Percentiles rank a stretch among this genome's conserved stretches.
Conservation (phyloP, 2,888 invertebrate species). For the Netelia fuscicornis region DNA sequence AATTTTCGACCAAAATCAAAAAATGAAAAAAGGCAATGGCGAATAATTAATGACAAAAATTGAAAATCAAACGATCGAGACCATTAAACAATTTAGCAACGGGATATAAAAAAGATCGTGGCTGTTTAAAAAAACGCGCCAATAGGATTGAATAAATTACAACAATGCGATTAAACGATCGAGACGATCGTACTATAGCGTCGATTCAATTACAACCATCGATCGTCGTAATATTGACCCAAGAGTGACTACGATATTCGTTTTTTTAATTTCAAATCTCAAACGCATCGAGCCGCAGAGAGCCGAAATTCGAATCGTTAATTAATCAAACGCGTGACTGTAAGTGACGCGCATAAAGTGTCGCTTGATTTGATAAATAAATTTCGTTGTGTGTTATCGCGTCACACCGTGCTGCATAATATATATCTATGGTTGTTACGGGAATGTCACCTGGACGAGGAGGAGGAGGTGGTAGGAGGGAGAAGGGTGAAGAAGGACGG, state of each 20-base stretch:
- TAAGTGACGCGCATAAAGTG: conserved; percentile 43
- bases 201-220: conserved; percentile 1
- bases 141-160: no score
- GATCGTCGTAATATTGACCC: neutral
- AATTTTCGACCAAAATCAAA: no score
- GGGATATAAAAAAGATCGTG: no score
- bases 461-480: neutral
- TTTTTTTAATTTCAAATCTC: neutral
- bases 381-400: conserved; percentile 64
- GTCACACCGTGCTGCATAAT: conserved; percentile 17
- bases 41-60: no score
- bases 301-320: conserved; percentile 53
- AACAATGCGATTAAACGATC: no score
- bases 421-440: conserved; percentile 18
- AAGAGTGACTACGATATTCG: neutral
- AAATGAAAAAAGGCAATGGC: no score
- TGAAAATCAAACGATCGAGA: no score
- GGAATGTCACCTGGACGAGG: conserved; percentile 46
- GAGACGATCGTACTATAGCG: neutral
- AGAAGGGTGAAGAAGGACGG: conserved; percentile 6
- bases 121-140: no score
- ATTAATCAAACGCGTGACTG: conserved; percentile 62
- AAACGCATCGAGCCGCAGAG: neutral
- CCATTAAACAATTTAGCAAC: no score
- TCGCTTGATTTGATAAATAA: conserved; percentile 67